Percentiles rank a stretch among this genome's conserved stretches.
Conservation (phyloP, 2,113 vertebrate species). For the Myiozetetes cayanensis region DNA sequence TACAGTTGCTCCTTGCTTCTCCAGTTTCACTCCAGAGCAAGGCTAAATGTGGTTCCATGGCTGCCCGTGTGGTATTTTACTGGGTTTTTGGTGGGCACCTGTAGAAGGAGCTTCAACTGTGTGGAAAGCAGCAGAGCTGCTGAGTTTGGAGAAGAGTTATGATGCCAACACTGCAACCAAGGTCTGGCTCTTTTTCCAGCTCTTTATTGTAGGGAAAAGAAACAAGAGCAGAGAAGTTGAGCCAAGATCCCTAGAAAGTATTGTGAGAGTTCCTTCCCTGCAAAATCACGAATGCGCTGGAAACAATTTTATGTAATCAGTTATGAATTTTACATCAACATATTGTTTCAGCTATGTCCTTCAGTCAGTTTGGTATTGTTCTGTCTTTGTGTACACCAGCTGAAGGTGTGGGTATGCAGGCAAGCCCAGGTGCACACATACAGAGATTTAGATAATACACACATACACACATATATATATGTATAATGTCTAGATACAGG, state of each 20-base stretch:
- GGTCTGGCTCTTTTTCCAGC: not conserved
- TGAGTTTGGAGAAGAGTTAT: not conserved
- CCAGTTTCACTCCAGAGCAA: not conserved
- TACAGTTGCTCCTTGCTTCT: not conserved
- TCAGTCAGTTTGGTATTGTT: not conserved
- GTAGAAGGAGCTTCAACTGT: not conserved
- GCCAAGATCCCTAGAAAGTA: not conserved
- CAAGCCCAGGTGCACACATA: too few relatives aligned
- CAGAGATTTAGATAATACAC: fast-evolving
- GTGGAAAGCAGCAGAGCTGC: not conserved
- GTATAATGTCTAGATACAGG: not conserved
- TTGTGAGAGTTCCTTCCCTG: not conserved
- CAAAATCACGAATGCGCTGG: not conserved
- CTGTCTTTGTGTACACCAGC: not conserved
- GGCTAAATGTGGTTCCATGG: fast-evolving
- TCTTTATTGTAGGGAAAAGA: not conserved
- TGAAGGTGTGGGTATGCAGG: not conserved
- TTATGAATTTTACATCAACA: not conserved
- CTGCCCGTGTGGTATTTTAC: not conserved
- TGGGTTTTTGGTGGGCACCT: not conserved
- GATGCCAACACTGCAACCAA: not conserved
- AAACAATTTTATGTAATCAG: not conserved
- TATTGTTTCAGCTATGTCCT: not conserved
- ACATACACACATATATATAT: not conserved
- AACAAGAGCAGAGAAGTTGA: not conserved